phyloP scores from a whole-genome alignment of 2,797 vertebrate species.

The Lophura swinhoii region DNA sequence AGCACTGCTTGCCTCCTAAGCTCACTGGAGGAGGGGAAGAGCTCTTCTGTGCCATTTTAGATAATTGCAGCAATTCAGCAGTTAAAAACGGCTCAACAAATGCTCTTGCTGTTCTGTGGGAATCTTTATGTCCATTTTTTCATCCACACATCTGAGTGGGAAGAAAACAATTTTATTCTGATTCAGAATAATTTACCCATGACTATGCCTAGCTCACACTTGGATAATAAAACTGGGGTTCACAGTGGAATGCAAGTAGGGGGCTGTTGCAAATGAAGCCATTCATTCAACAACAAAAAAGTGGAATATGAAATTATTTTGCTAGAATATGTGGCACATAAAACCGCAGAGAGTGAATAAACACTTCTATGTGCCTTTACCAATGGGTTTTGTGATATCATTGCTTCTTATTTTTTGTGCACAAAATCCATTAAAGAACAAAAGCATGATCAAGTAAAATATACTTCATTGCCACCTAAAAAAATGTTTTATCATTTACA shows the following conservation, averaged over 20 bases:
- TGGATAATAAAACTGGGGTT: background rate
- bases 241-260: background rate
- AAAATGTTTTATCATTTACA: background rate
- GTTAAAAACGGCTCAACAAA: conserved; percentile 4
- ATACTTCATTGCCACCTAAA: background rate
- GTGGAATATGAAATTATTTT: background rate
- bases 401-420: background rate
- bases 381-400: fast-evolving
- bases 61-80: conserved; percentile 18
- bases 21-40: background rate
- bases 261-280: conserved; percentile 39
- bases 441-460: background rate
- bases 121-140: conserved; percentile 38
- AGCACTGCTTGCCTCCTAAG: background rate
- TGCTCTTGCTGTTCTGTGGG: background rate
- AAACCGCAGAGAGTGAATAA: background rate
- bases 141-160: background rate
- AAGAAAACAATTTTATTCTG: background rate
- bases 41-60: background rate
- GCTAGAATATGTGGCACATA: background rate
- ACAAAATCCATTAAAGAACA: background rate
- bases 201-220: background rate
- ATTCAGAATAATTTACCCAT: background rate
- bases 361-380: background rate
- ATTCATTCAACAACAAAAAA: conserved; percentile 3